Evolutionary conservation across 2,888 invertebrate species (phyloP), one percentile per base, ranked within the genome.

Genomic region (Acrobasis repandana): DNA sequence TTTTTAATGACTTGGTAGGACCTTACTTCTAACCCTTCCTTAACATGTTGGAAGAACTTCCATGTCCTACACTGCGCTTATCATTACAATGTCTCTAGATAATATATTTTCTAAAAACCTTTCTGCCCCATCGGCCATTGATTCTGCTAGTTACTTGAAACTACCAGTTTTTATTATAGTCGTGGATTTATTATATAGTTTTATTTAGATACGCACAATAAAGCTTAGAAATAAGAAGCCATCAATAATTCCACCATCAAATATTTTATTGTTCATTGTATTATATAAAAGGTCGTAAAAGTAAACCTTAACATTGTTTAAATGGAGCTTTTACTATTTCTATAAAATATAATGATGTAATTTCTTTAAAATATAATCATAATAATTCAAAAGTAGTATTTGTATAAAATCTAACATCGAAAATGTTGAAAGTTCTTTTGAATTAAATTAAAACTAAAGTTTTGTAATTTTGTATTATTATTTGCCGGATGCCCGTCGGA

Each of bases 231-330:
- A 54, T 54, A 54, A 50, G 11, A 54, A 16, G 38, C 54, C 54
- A 54, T 54, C 54, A 38, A 43, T 54, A 54, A 54, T 50, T 14
- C 43, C 14, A 16, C 38, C 18, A 54, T 54, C 14, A 54, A 52
- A 54, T 20, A 38, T 54, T 54, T 54, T 54, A 54, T 54, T 54
- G 54, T 54, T 54, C 54, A 54, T 54, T 54, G 38, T 54, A 54
- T 54, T 51, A 16, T 51, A 51, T 51, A 54, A 54, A 10, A 14
- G 18, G 14, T 43, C 54, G 54, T 54, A 38, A 54, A 54, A 54
- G 20, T 18, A 38, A 16, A 16, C 36, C 16, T 54, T 20, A 14
- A 54, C 38, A 43, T 54, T 54, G 54, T 54, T 38, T 36, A 18
- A 54, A 54, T 38, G 18, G 54, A 54, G 11, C 18, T 38, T 20